A percentile compares a stretch with the other conserved stretches of the same genome.
phyloP scores from a whole-genome alignment of 2,113 vertebrate species.

The Osmerus eperlanus region DNA sequence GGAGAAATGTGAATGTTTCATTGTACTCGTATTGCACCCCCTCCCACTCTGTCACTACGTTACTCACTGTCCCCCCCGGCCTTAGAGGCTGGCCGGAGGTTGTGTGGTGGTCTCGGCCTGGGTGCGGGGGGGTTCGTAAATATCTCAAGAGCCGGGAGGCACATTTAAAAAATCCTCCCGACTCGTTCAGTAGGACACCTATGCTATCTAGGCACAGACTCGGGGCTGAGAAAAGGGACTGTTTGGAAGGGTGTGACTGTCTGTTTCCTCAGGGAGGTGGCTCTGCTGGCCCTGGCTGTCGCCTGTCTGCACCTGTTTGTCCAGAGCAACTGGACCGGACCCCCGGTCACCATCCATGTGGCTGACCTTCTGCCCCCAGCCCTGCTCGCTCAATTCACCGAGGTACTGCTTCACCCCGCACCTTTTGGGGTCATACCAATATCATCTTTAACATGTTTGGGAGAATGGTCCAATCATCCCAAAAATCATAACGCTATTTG shows the following conservation, averaged over 20 bases:
- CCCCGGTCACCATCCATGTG: slow-evolving; percentile 71
- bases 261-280: slow-evolving; percentile 69
- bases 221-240: too few relatives aligned
- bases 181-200: too few relatives aligned
- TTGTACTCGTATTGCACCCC: not conserved
- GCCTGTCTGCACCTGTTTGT: slow-evolving; percentile 88
- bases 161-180: not conserved
- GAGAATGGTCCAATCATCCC: too few relatives aligned
- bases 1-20: not conserved
- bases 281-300: slow-evolving; percentile 80
- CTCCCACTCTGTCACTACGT: not conserved
- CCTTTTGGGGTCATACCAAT: not conserved
- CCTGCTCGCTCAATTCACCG: slow-evolving; percentile 67
- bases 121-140: too few relatives aligned
- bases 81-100: not conserved
- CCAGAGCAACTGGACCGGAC: slow-evolving; percentile 97
- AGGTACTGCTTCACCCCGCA: slow-evolving; percentile 68
- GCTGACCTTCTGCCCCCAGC: slow-evolving; percentile 78
- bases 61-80: slow-evolving; percentile 1
- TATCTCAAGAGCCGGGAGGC: not conserved
- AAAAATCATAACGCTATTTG: too few relatives aligned
- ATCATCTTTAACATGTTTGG: too few relatives aligned
- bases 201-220: too few relatives aligned
- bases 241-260: too few relatives aligned
- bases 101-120: not conserved